Conservation (phyloP, 1,140 invertebrate species). For the Colletes gigas region DNA sequence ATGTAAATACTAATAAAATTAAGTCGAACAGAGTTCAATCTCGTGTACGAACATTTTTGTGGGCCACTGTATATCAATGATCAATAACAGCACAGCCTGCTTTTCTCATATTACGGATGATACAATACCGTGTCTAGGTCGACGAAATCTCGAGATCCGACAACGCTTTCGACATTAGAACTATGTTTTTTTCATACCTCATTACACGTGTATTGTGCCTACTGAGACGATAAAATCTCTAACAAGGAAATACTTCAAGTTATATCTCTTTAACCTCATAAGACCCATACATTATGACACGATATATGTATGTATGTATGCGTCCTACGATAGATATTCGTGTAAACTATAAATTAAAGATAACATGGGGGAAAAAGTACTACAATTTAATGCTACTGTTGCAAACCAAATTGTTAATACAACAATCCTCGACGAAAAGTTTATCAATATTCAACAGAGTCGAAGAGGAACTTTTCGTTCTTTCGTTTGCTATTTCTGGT, state of each 20-base stretch:
- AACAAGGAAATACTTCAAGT: not conserved
- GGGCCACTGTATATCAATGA: not conserved
- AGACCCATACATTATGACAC: too few species aligned
- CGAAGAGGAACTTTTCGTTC: not conserved
- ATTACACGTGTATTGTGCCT: conserved; percentile 6
- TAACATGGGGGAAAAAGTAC: too few species aligned
- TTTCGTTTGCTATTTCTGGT: too few species aligned
- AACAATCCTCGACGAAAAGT: not conserved
- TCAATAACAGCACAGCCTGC: not conserved
- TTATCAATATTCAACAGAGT: conserved; percentile 7
- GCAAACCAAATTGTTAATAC: not conserved
- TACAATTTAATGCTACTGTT: too few species aligned
- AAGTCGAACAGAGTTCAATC: too few species aligned
- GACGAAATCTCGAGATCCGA: not conserved
- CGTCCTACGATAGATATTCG: too few species aligned
- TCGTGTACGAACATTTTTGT: too few species aligned
- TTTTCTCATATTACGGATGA: conserved; percentile 2
- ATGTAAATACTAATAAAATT: too few species aligned
- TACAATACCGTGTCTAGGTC: not conserved
- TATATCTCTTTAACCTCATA: not conserved
- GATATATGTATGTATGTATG: too few species aligned
- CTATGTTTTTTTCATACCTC: not conserved
- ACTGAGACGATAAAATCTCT: not conserved
- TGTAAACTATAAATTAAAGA: too few species aligned
- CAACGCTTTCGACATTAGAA: not conserved